These are phyloP conservation scores for Orthosia incerta DNA, from an alignment of 2,888 invertebrate species.

Conservation along the genomic window DNA sequence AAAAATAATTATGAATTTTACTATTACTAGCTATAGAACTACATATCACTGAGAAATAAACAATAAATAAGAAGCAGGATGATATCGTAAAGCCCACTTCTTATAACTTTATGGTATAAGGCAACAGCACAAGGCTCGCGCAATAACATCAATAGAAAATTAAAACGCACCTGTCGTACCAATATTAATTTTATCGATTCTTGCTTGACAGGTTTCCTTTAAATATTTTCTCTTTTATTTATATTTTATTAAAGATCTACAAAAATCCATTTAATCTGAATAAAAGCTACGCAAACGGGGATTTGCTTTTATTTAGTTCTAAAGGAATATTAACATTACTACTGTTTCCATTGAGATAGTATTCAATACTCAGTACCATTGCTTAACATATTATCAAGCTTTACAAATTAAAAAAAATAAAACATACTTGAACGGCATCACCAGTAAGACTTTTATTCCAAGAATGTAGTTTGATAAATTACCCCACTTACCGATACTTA, in stretches of 20 bases:
- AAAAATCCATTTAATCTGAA: constrained; percentile 10
- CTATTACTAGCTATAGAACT: no score
- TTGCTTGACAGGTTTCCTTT: not conserved
- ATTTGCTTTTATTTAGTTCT: not conserved
- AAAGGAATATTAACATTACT: not conserved
- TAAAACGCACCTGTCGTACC: constrained; percentile 28
- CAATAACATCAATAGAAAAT: constrained; percentile 39
- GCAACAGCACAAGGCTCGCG: not conserved
- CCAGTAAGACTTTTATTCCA: not conserved
- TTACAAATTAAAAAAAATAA: not conserved
- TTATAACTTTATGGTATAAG: not conserved
- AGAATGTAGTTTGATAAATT: not conserved
- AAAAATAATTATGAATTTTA: no score
- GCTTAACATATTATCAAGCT: not conserved
- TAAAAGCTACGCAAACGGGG: constrained; percentile 5
- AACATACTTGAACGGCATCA: not conserved
- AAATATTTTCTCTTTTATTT: not conserved
- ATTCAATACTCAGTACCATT: not conserved
- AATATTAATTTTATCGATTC: constrained; percentile 45
- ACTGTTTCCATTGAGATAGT: not conserved
- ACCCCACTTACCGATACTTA: not conserved
- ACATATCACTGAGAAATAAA: no score
- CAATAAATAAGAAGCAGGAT: not conserved
- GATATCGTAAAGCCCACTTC: not conserved
- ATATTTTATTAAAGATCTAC: constrained; percentile 1